Evolutionary conservation across 2,113 vertebrate species (phyloP).

Genomic region (Dolichotis patagonum): DNA sequence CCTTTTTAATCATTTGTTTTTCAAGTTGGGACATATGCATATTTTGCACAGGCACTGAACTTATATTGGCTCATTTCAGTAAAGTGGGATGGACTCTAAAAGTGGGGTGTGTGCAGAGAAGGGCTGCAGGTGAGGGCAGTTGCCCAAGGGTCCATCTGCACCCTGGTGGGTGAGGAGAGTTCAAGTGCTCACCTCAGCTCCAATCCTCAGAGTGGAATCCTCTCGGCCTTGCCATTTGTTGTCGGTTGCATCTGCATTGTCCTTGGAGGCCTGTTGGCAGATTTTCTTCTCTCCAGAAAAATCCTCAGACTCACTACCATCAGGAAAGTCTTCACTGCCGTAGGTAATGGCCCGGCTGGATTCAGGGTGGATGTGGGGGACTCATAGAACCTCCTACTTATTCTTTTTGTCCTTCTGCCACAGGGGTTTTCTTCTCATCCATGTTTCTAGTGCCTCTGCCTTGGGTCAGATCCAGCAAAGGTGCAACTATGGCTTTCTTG

Average conservation of each 20-base stretch:
- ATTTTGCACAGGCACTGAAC: neutral
- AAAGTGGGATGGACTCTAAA: neutral
- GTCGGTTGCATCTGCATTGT: constrained; percentile 76
- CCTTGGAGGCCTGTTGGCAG: constrained; percentile 86
- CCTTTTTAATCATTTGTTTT: neutral
- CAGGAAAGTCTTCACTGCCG: constrained; percentile 90
- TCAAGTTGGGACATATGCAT: neutral
- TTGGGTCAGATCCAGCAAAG: constrained; percentile 52
- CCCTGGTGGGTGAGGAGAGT: accelerated
- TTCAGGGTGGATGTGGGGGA: accelerated
- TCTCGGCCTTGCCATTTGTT: constrained; percentile 75
- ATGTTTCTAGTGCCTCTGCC: neutral
- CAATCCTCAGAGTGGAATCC: constrained; percentile 66
- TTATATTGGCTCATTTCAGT: neutral
- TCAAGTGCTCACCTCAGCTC: neutral
- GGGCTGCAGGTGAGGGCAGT: neutral
- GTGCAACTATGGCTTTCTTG: constrained; percentile 25
- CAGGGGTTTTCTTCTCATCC: constrained; percentile 45
- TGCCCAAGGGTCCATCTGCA: accelerated
- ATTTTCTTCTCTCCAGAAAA: constrained; percentile 87
- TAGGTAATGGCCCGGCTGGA: constrained; percentile 78
- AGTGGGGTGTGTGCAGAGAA: neutral
- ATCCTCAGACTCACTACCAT: constrained; percentile 84
- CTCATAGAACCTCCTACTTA: neutral
- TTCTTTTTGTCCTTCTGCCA: neutral